Evolutionary conservation across 2,113 vertebrate genomes (phyloP).

Genomic region (Chaetorhynchus papuensis): DNA sequence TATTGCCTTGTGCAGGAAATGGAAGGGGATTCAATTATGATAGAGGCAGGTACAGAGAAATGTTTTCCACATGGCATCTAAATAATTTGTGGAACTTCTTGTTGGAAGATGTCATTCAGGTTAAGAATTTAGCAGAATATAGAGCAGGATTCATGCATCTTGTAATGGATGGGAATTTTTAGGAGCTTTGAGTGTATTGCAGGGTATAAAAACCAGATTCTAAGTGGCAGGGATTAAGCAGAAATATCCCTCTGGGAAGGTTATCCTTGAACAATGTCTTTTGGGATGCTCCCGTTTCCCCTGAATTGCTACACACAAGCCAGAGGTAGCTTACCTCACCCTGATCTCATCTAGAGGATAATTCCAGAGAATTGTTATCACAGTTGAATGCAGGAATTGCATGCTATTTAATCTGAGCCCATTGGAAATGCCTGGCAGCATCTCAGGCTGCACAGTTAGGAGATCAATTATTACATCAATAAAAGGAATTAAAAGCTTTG

Average conservation of each 20-base stretch:
- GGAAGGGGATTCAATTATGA: neutral
- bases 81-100: neutral
- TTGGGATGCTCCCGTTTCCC: neutral
- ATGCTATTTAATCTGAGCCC: neutral
- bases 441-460: neutral
- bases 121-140: neutral
- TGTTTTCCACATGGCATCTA: neutral
- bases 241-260: neutral
- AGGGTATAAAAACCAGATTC: neutral
- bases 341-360: neutral
- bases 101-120: neutral
- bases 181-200: neutral
- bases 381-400: neutral
- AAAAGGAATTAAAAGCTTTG: conserved; percentile 30
- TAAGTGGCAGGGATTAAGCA: neutral
- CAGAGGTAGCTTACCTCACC: neutral
- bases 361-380: neutral
- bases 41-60: neutral
- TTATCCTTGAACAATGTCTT: neutral
- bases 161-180: neutral
- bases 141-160: neutral
- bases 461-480: conserved; percentile 31
- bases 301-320: neutral
- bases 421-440: neutral
- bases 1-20: neutral